Percentiles rank a stretch among this genome's conserved stretches.
Evolutionary conservation across 2,888 invertebrate genomes (phyloP).

Genomic region (Dolomedes plantarius): DNA sequence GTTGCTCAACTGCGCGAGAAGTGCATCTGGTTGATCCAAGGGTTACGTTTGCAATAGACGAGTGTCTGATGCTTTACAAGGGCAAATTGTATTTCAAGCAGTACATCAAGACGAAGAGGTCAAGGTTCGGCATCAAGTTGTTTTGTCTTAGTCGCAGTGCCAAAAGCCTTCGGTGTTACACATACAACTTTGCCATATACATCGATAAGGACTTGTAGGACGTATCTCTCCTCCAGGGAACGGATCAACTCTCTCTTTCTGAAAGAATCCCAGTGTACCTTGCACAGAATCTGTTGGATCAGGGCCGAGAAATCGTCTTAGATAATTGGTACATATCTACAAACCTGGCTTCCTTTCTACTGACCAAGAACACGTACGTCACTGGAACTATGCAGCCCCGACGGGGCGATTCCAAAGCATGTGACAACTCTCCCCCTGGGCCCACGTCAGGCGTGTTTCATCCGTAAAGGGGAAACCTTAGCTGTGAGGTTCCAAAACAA

Average conservation of each 20-base stretch:
- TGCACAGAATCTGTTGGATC: not conserved
- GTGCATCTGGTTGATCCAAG: no score
- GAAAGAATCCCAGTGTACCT: constrained; percentile 4
- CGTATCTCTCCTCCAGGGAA: constrained; percentile 1
- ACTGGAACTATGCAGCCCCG: not conserved
- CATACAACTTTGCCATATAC: not conserved
- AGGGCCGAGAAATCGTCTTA: constrained; percentile 10
- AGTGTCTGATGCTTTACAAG: no score
- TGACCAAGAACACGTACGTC: not conserved
- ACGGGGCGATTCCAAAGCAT: not conserved
- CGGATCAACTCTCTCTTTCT: not conserved
- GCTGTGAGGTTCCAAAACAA: not conserved
- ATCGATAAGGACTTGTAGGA: constrained; percentile 2
- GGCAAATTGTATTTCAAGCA: no score
- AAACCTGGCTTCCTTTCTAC: not conserved
- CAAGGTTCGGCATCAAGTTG: not conserved
- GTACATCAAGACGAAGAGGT: no score
- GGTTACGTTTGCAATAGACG: no score
- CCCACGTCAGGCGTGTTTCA: not conserved
- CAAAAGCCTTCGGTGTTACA: not conserved
- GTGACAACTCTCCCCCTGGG: not conserved
- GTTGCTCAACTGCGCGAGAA: no score
- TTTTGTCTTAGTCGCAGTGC: not conserved
- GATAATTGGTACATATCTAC: constrained; percentile 10
- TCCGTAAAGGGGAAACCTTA: not conserved